Conservation (phyloP, 2,888 invertebrate genomes). For the Sesamia inferens region DNA sequence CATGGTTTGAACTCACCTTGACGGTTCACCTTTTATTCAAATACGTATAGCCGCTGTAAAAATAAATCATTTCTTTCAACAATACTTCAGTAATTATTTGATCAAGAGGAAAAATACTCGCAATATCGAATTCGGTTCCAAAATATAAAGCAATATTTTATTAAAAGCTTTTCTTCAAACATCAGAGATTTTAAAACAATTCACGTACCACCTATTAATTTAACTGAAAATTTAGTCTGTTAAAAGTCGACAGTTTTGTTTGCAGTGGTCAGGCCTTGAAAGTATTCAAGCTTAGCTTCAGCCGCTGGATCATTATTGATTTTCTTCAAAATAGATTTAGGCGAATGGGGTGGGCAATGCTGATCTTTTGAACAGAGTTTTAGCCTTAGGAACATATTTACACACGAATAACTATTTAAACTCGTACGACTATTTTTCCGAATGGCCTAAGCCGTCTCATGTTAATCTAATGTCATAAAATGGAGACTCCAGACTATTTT, state of each 20-base stretch:
- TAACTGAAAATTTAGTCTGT: background rate
- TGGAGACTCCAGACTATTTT: background rate
- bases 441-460: background rate
- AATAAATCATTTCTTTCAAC: background rate
- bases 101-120: background rate
- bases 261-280: conserved; percentile 12
- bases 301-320: conserved; percentile 28
- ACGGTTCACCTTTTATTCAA: too few relatives aligned
- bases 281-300: conserved; percentile 6
- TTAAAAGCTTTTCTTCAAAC: background rate
- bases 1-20: background rate
- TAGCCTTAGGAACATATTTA: background rate
- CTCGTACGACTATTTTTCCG: background rate
- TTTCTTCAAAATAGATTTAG: conserved; percentile 37
- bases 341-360: conserved; percentile 15
- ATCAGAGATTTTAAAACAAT: background rate
- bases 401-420: too few relatives aligned
- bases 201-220: background rate
- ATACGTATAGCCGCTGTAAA: background rate
- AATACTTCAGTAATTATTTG: background rate
- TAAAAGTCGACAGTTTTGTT: conserved; percentile 14
- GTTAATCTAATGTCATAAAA: background rate
- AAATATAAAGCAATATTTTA: background rate
- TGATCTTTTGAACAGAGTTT: background rate
- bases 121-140: background rate